A percentile compares a stretch with the other conserved stretches of the same genome.
Evolutionary conservation across 2,113 vertebrate species (phyloP).

Genomic region (Serilophus lunatus): DNA sequence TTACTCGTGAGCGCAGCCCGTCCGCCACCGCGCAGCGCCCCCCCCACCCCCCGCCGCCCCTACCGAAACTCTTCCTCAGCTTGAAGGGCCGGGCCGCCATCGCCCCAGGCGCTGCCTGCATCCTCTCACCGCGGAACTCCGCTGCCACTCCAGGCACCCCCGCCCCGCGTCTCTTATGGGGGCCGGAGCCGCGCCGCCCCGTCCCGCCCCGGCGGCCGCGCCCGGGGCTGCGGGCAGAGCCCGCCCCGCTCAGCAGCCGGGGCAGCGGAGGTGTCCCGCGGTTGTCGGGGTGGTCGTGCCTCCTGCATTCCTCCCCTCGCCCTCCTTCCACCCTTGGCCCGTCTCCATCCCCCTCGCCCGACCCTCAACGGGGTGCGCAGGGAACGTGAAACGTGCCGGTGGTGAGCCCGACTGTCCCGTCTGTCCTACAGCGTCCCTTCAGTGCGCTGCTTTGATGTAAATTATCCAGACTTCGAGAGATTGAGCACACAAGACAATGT

Average conservation of each 20-base stretch:
- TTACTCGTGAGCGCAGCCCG: background rate
- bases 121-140: background rate
- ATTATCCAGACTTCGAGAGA: accelerated
- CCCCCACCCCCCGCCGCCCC: background rate
- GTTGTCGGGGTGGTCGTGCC: too few species aligned
- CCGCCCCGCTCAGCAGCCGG: background rate
- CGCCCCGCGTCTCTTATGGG: background rate
- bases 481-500: accelerated
- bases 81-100: slow-evolving; percentile 79
- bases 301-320: background rate
- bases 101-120: slow-evolving; percentile 70
- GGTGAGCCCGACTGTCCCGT: background rate
- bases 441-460: accelerated
- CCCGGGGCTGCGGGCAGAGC: background rate
- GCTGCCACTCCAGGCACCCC: accelerated
- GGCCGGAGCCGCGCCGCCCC: background rate
- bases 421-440: accelerated
- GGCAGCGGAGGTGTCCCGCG: too few species aligned
- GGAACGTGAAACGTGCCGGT: accelerated
- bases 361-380: accelerated
- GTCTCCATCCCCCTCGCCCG: background rate
- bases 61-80: slow-evolving; percentile 84
- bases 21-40: background rate
- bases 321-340: background rate
- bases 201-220: background rate